Conservation (phyloP, 1,140 invertebrate species). For the Temnothorax nylanderi region DNA sequence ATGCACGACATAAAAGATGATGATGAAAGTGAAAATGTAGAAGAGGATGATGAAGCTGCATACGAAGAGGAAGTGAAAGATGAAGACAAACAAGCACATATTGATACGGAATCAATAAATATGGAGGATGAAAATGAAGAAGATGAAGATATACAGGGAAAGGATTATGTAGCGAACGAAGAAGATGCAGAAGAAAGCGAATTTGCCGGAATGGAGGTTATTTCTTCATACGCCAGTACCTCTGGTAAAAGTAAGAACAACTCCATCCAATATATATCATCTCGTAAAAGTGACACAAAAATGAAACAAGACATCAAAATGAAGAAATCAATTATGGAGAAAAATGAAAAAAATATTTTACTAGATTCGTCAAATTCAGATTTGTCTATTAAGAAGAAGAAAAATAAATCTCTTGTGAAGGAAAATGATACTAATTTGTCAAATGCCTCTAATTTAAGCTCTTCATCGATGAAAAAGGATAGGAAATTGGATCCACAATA, state of each 20-base stretch:
- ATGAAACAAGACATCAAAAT: background rate
- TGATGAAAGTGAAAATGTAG: constrained; percentile 53
- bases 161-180: background rate
- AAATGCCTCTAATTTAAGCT: background rate
- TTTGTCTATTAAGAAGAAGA: background rate
- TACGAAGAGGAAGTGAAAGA: constrained; percentile 25
- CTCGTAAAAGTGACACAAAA: background rate
- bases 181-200: background rate
- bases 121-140: background rate
- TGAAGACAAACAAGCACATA: background rate
- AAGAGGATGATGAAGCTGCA: constrained; percentile 21
- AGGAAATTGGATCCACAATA: background rate
- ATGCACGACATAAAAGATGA: constrained; percentile 38
- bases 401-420: background rate
- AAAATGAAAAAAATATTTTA: background rate
- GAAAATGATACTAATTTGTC: background rate
- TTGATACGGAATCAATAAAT: background rate
- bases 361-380: background rate
- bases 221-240: background rate
- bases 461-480: background rate
- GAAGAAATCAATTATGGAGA: background rate
- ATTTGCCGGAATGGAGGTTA: background rate
- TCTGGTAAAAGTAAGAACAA: background rate
- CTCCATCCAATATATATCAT: too few relatives aligned
- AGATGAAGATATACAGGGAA: background rate